A percentile compares a stretch with the other conserved stretches of the same genome.
phyloP scores from a whole-genome alignment of 2,113 vertebrate species.

The Myanophis thanlyinensis region DNA sequence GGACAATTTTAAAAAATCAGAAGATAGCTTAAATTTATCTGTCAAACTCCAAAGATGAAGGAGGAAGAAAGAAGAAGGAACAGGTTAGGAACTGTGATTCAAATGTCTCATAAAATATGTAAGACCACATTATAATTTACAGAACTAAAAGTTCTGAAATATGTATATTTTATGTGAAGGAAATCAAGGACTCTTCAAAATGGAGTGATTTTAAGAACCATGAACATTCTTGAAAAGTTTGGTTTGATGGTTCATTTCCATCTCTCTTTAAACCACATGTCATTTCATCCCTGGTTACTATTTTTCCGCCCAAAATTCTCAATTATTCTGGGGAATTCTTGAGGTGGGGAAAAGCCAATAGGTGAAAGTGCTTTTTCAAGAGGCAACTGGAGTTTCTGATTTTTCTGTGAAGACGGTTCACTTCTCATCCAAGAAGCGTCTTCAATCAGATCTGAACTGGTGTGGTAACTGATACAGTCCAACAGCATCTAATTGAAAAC shows the following conservation, averaged over 20 bases:
- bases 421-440: neutral
- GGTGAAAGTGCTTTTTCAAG: neutral
- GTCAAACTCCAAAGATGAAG: too few species aligned
- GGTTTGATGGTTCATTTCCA: neutral
- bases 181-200: neutral
- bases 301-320: neutral
- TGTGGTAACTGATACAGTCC: too few species aligned
- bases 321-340: neutral
- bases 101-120: neutral
- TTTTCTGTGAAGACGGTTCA: neutral
- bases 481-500: too few species aligned
- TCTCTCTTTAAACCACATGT: neutral
- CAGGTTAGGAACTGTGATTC: neutral
- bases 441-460: neutral
- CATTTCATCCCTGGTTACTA: neutral
- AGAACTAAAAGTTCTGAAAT: neutral
- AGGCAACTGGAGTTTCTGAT: neutral
- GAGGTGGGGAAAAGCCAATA: too few species aligned
- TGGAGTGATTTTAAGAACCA: neutral
- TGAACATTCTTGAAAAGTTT: neutral
- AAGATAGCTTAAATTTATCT: neutral
- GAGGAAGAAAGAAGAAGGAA: too few species aligned
- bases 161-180: neutral
- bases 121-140: neutral
- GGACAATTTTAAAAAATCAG: neutral